A percentile compares a stretch with the other conserved stretches of the same genome.
Evolutionary conservation across 2,113 vertebrate genomes (phyloP).

Genomic region (Pantherophis guttatus): DNA sequence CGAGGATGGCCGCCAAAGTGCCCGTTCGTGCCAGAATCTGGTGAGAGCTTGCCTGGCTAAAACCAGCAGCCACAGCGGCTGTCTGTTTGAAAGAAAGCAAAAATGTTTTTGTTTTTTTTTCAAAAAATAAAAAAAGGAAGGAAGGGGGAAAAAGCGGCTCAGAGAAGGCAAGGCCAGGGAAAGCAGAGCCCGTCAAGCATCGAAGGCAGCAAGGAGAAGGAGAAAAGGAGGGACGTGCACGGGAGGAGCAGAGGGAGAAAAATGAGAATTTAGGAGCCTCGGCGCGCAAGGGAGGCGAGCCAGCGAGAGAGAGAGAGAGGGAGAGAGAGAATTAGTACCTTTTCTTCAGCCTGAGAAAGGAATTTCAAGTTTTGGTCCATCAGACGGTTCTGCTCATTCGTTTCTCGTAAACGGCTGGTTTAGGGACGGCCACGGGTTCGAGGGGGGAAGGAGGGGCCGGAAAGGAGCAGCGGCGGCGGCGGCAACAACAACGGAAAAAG

Average conservation of each 20-base stretch:
- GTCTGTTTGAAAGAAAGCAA: not conserved
- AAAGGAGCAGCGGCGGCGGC: conserved; percentile 53
- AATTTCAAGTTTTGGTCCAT: conserved; percentile 91
- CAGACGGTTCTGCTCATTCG: conserved; percentile 86
- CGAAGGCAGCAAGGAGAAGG: conserved; percentile 1
- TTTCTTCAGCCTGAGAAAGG: conserved; percentile 87
- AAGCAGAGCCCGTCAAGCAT: conserved; percentile 4
- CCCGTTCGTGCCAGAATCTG: not conserved
- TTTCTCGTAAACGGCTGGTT: conserved; percentile 85
- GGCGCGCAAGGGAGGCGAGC: not conserved
- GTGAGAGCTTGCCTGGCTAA: not conserved
- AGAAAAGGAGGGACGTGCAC: not conserved
- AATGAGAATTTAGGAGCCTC: conserved; percentile 39
- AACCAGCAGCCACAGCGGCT: not conserved
- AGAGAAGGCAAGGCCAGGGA: conserved; percentile 28
- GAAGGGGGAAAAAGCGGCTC: no score
- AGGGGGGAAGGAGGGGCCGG: conserved; percentile 60
- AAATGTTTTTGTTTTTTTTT: not conserved
- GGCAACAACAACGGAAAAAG: conserved; percentile 7
- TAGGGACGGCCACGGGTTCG: conserved; percentile 69
- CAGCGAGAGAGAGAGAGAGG: no score
- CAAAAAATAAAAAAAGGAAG: not conserved
- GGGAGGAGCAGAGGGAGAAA: conserved; percentile 39
- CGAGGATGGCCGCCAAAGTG: accelerated
- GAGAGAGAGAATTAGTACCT: conserved; percentile 78